These are phyloP conservation scores for Loriculus beryllinus DNA, from an alignment of 2,797 vertebrate genomes.

Conservation along the genomic window DNA sequence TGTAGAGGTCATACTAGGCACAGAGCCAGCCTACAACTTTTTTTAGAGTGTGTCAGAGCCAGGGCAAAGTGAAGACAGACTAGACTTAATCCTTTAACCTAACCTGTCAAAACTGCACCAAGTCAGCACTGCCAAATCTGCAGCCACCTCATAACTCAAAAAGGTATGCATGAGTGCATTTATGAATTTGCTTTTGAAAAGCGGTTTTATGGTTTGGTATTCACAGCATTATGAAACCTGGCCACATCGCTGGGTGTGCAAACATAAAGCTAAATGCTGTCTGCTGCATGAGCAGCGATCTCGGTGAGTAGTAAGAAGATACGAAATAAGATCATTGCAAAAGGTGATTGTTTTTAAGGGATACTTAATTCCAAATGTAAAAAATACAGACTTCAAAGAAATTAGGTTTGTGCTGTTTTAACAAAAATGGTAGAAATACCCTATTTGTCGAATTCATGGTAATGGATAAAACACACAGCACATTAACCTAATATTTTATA, in stretches of 20 bases:
- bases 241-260: background rate
- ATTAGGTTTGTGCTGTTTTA: background rate
- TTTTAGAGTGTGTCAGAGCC: slow-evolving; percentile 79
- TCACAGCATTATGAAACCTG: slow-evolving; percentile 61
- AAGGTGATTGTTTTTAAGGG: slow-evolving; percentile 1
- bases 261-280: slow-evolving; percentile 36
- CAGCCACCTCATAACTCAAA: slow-evolving; percentile 71
- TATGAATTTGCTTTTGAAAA: slow-evolving; percentile 72
- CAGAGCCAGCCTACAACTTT: slow-evolving; percentile 69
- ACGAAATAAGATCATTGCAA: slow-evolving; percentile 8
- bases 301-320: background rate
- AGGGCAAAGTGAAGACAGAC: slow-evolving; percentile 79
- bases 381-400: background rate
- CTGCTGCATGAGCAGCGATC: slow-evolving; percentile 10
- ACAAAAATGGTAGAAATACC: background rate
- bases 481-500: background rate
- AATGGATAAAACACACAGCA: background rate
- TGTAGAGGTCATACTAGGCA: slow-evolving; percentile 71
- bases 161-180: slow-evolving; percentile 72
- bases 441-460: background rate
- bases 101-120: slow-evolving; percentile 74
- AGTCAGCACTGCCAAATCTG: slow-evolving; percentile 72
- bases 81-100: slow-evolving; percentile 74
- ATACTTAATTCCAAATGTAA: background rate
- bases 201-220: slow-evolving; percentile 58